A percentile compares a stretch with the other conserved stretches of the same genome.
These are phyloP conservation scores for Pimephales promelas DNA, from an alignment of 2,113 vertebrate genomes.

Conservation along the genomic window DNA sequence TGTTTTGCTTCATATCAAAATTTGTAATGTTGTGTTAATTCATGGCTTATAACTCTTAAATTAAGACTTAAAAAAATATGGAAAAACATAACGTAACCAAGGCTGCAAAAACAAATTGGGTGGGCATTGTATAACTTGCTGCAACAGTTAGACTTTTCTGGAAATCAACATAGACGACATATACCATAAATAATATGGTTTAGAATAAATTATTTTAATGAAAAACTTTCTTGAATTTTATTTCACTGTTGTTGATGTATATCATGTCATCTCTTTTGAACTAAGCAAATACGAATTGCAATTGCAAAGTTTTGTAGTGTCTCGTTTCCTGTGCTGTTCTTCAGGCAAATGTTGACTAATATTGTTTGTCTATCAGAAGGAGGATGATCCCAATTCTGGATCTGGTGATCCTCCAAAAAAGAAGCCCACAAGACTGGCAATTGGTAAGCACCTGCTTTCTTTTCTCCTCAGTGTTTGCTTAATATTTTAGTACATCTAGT, in stretches of 20 bases:
- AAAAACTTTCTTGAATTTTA: too few relatives aligned
- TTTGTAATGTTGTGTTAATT: neutral
- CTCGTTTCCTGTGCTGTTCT: neutral
- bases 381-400: constrained; percentile 85
- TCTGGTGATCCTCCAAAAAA: constrained; percentile 95
- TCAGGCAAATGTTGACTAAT: neutral
- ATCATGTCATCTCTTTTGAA: neutral
- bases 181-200: too few relatives aligned
- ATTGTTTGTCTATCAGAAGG: constrained; percentile 70
- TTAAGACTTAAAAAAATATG: neutral
- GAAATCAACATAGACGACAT: neutral
- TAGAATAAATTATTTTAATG: neutral
- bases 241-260: too few relatives aligned
- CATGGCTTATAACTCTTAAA: neutral
- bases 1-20: neutral
- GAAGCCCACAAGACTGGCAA: constrained; percentile 96
- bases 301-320: neutral
- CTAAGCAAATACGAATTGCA: too few relatives aligned
- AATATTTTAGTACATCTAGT: neutral
- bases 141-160: neutral
- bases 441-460: constrained; percentile 77
- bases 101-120: neutral
- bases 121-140: neutral
- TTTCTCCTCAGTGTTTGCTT: neutral
- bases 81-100: neutral